Evolutionary conservation across 2,797 vertebrate species (phyloP), one percentile per base, ranked within the genome.

Genomic region (Girardinus metallicus): DNA sequence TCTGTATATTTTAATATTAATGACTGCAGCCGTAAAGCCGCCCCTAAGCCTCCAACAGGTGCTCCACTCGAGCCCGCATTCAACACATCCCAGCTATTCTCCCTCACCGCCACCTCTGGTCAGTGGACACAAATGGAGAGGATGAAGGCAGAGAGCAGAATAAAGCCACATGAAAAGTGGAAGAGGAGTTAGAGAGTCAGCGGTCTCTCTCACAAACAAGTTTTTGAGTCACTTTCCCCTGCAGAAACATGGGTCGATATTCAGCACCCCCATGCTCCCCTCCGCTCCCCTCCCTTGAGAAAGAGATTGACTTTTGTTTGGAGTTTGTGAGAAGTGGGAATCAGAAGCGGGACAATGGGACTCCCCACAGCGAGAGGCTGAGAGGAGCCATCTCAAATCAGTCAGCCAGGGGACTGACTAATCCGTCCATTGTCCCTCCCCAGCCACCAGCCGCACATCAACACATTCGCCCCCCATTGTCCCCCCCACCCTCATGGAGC

Each of bases 281-380:
- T 95, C 91, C 94, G 95, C 92, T 91, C 95, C 92, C 94, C 95
- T 92, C 93, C 95, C 97, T 97, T 98, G 96, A 98, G 97, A 98
- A 98, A 98, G 98, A 99, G 99, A 98, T 99, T 99, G 98, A 99
- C 98, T 99, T 99, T 99, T 99, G 98, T 99, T 99, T 99, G 97
- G 98, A 99, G 98, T 99, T 99, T 97, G 98, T 99, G 98, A 99
- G 98, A 99, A 99, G 98, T 99, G 98, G 98, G 98, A 98, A 98
- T 99, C 98, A 97, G 98, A 97, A 96, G 96, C 95, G 91, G 98
- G 97, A 99, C 98, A 99, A 99, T 99, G 96, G 96, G 98, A 97
- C 98, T 97, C 97, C 98, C 98, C 91, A 97, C 96, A 77, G 98
- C 94, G 98, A 97, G 95, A 95, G 97, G 97, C 98, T 98, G 97